Percentiles rank a stretch among this genome's conserved stretches.
phyloP scores from a whole-genome alignment of 2,113 vertebrate genomes.

The Nettapus auritus region DNA sequence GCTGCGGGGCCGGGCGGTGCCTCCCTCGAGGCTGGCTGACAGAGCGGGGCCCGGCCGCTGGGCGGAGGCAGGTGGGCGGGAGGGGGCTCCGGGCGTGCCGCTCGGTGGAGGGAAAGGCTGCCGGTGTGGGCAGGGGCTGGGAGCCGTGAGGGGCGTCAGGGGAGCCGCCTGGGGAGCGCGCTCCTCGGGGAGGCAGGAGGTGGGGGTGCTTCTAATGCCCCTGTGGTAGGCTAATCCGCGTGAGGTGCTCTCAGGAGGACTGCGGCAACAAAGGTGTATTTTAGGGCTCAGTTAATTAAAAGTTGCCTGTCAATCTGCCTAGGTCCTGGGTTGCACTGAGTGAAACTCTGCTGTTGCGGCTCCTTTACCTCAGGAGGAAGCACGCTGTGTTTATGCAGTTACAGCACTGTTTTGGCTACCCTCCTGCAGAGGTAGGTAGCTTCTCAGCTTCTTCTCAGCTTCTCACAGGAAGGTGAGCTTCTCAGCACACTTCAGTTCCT shows the following conservation, averaged over 20 bases:
- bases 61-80: background rate
- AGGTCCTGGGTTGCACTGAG: background rate
- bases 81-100: background rate
- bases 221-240: background rate
- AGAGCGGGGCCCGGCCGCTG: background rate
- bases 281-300: conserved; percentile 64
- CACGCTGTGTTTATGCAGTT: accelerated
- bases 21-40: background rate
- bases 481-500: accelerated
- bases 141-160: background rate
- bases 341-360: background rate
- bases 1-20: background rate
- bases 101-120: background rate
- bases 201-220: conserved; percentile 40
- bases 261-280: conserved; percentile 44
- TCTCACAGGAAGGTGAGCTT: background rate
- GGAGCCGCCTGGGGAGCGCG: background rate
- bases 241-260: conserved; percentile 36
- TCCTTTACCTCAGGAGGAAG: background rate
- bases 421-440: background rate
- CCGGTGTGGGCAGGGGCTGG: background rate
- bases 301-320: conserved; percentile 26
- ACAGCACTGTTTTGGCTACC: background rate
- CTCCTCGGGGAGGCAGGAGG: background rate
- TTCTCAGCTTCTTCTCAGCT: background rate